phyloP scores from a whole-genome alignment of 2,888 invertebrate species.

The Orchestes rusci region DNA sequence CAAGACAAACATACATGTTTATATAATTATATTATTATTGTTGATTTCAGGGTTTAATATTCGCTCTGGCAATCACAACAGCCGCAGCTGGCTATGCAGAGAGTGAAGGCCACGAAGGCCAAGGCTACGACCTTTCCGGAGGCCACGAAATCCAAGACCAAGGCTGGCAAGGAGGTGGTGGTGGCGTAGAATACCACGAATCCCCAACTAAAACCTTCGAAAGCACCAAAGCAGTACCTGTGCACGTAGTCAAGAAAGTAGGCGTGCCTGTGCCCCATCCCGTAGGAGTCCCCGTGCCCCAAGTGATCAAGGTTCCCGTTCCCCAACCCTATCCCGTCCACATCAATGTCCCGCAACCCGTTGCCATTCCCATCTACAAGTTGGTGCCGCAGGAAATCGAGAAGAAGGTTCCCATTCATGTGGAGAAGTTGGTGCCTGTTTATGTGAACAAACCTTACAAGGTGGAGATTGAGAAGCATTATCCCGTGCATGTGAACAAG shows the following conservation, averaged over 20 bases:
- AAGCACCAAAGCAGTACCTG: constrained; percentile 61
- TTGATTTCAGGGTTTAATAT: constrained; percentile 31
- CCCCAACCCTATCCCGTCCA: constrained; percentile 71
- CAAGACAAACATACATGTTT: no score
- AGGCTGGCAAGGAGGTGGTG: constrained; percentile 39
- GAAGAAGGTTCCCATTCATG: constrained; percentile 65
- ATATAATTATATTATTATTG: no score
- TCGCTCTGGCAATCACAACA: constrained; percentile 32
- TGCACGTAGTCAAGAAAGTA: constrained; percentile 64
- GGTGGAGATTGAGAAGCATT: constrained; percentile 67
- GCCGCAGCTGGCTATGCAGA: constrained; percentile 35
- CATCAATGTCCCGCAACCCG: constrained; percentile 62
- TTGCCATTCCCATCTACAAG: constrained; percentile 67
- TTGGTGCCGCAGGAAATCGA: constrained; percentile 65
- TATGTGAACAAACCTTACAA: constrained; percentile 69
- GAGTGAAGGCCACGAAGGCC: constrained; percentile 27
- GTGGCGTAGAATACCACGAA: constrained; percentile 44
- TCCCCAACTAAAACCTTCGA: constrained; percentile 56
- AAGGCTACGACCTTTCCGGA: constrained; percentile 26
- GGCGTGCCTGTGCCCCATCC: constrained; percentile 69
- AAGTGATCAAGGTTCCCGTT: constrained; percentile 62
- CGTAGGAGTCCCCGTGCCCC: constrained; percentile 63
- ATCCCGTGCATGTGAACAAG: constrained; percentile 56
- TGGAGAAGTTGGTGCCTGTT: constrained; percentile 64
- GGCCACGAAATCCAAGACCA: constrained; percentile 45